phyloP scores from a whole-genome alignment of 2,797 vertebrate species.

The Gymnoscopelus braueri region DNA sequence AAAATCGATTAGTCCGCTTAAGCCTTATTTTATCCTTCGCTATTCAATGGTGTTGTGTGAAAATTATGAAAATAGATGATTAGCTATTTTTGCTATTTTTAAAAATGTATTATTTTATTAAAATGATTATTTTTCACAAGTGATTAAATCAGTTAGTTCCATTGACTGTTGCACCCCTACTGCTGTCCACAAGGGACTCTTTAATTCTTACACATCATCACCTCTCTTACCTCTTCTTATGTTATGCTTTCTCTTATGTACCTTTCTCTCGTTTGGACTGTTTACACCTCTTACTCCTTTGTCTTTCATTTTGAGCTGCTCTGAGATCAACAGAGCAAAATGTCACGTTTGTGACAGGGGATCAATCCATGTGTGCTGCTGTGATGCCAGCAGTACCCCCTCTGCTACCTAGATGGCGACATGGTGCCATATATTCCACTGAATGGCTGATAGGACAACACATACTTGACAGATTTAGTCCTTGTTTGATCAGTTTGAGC shows the following conservation, averaged over 20 bases:
- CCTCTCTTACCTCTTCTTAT: background rate
- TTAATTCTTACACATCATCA: slow-evolving; percentile 23
- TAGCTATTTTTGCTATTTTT: too few species aligned
- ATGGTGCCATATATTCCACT: slow-evolving; percentile 69
- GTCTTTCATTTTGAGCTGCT: background rate
- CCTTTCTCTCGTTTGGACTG: slow-evolving; percentile 1
- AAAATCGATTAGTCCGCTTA: too few species aligned
- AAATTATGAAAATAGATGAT: too few species aligned
- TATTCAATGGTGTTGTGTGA: too few species aligned
- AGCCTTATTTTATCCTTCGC: too few species aligned
- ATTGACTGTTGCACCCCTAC: too few species aligned
- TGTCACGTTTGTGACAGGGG: slow-evolving; percentile 32
- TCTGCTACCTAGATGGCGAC: slow-evolving; percentile 78
- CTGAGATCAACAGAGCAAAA: slow-evolving; percentile 4
- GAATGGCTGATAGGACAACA: slow-evolving; percentile 18
- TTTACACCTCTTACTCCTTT: slow-evolving; percentile 8
- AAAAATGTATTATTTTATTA: too few species aligned
- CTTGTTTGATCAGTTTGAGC: slow-evolving; percentile 8
- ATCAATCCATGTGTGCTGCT: slow-evolving; percentile 41
- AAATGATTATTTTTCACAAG: too few species aligned
- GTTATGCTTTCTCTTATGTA: slow-evolving; percentile 1
- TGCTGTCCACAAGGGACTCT: background rate
- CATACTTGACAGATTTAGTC: slow-evolving; percentile 49
- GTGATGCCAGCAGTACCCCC: slow-evolving; percentile 51
- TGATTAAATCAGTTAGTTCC: too few species aligned